Evolutionary conservation across 2,888 invertebrate species (phyloP).

Genomic region (Phalera bucephala): DNA sequence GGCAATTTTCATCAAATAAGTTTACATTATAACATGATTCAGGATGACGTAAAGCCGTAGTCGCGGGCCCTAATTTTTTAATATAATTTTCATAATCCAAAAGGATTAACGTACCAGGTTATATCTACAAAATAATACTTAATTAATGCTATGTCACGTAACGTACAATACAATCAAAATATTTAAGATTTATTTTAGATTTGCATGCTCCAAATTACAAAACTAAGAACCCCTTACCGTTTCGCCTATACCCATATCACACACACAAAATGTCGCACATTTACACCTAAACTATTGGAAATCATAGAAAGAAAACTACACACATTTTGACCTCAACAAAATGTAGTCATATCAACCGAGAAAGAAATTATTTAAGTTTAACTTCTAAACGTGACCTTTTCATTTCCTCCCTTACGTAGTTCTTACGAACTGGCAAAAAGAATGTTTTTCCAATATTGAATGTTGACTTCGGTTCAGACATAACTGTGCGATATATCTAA

Average conservation of each 20-base stretch:
- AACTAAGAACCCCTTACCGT: constrained; percentile 13
- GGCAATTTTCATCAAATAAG: background rate
- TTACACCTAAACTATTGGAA: too few relatives aligned
- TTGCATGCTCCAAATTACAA: background rate
- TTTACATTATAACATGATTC: too few relatives aligned
- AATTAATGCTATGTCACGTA: constrained; percentile 6
- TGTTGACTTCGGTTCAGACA: too few relatives aligned
- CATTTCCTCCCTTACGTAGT: too few relatives aligned
- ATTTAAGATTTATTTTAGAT: background rate
- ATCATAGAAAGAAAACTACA: too few relatives aligned
- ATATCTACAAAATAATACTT: constrained; percentile 13
- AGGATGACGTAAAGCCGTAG: background rate
- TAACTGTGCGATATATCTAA: too few relatives aligned
- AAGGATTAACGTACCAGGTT: constrained; percentile 23
- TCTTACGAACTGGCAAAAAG: too few relatives aligned
- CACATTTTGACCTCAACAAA: too few relatives aligned
- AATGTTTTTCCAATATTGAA: too few relatives aligned
- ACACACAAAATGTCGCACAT: constrained; percentile 16
- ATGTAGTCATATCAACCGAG: too few relatives aligned
- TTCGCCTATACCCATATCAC: constrained; percentile 1
- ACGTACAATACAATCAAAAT: background rate
- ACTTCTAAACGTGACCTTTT: too few relatives aligned
- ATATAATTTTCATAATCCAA: constrained; percentile 13
- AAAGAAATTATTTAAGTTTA: too few relatives aligned
- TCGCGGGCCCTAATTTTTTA: background rate